These are phyloP conservation scores for Dryas iulia DNA, from an alignment of 1,140 invertebrate genomes.

Conservation along the genomic window DNA sequence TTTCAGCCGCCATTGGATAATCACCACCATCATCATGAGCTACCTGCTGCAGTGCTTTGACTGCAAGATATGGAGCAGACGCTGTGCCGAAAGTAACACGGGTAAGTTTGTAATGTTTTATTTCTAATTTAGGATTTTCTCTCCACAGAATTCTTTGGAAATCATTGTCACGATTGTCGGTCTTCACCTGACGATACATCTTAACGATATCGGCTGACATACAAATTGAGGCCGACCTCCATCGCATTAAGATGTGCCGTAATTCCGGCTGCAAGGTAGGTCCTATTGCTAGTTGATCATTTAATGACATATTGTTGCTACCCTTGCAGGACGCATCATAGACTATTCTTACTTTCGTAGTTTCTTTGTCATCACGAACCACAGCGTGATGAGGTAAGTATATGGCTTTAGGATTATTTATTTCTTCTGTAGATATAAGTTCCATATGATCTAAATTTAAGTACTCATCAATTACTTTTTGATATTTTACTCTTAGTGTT, in stretches of 20 bases:
- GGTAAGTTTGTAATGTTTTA: slow-evolving; percentile 17
- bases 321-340: slow-evolving; percentile 28
- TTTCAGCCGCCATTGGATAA: slow-evolving; percentile 21
- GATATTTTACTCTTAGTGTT: too few species aligned
- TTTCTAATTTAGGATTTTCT: too few species aligned
- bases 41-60: slow-evolving; percentile 29
- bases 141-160: slow-evolving; percentile 31
- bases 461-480: slow-evolving; percentile 27
- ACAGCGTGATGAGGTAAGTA: too few species aligned
- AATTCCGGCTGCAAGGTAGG: slow-evolving; percentile 30
- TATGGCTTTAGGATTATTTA: slow-evolving; percentile 9
- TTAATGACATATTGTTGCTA: slow-evolving; percentile 26
- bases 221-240: slow-evolving; percentile 19
- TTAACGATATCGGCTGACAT: slow-evolving; percentile 27
- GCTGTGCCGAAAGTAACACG: slow-evolving; percentile 33
- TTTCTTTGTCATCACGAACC: too few species aligned
- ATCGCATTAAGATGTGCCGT: slow-evolving; percentile 28
- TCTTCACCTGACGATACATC: slow-evolving; percentile 30
- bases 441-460: slow-evolving; percentile 24
- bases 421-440: slow-evolving; percentile 5
- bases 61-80: slow-evolving; percentile 29
- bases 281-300: slow-evolving; percentile 24
- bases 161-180: slow-evolving; percentile 10
- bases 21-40: slow-evolving; percentile 26
- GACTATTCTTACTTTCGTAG: too few species aligned